Conservation (phyloP, 2,888 invertebrate species). For the Megalurothrips usitatus region DNA sequence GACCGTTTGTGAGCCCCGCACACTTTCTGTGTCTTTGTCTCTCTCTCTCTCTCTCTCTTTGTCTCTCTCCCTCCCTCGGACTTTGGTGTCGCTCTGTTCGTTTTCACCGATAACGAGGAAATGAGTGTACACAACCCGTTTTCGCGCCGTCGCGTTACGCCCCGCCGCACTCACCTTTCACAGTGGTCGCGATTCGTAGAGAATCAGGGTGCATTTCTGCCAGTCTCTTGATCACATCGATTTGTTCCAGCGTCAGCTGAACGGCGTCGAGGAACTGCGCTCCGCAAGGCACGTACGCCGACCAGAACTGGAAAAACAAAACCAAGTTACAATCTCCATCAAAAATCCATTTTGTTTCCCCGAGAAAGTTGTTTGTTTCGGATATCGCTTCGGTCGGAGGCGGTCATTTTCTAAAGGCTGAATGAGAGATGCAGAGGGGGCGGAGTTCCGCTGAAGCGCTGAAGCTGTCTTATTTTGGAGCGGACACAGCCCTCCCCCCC, state of each 20-base stretch:
- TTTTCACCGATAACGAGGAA: background rate
- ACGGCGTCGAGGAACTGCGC: constrained; percentile 79
- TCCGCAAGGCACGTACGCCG: constrained; percentile 81
- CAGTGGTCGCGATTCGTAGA: constrained; percentile 64
- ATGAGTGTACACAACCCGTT: background rate
- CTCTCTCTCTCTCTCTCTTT: background rate
- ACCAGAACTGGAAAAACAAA: constrained; percentile 75
- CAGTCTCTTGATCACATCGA: constrained; percentile 73
- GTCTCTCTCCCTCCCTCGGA: background rate
- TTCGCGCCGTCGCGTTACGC: background rate
- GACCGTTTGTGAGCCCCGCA: no score
- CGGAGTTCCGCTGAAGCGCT: no score
- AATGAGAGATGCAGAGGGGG: no score
- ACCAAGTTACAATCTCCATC: no score
- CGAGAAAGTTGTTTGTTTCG: no score
- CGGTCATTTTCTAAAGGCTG: no score
- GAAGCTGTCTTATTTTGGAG: no score
- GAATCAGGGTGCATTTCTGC: constrained; percentile 70
- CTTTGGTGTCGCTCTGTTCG: background rate
- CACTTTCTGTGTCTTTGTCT: no score
- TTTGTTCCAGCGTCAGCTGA: constrained; percentile 78
- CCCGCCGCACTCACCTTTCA: constrained; percentile 28
- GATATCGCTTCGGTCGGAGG: no score
- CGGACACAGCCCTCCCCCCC: no score
- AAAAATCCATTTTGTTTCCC: no score